Evolutionary conservation across 1,140 invertebrate species (phyloP).

Genomic region (Akabosia matsudoensis): DNA sequence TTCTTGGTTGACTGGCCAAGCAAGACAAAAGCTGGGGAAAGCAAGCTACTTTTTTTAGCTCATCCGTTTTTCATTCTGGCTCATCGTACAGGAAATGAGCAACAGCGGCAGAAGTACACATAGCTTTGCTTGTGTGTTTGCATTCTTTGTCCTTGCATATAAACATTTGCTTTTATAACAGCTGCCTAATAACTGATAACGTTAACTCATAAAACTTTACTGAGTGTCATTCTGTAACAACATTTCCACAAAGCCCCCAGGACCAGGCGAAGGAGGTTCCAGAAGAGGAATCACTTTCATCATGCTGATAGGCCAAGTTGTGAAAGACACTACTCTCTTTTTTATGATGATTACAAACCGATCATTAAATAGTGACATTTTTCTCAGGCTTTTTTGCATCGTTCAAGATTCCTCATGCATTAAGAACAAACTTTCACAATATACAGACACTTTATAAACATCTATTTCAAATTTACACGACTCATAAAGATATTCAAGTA

Average conservation of each 20-base stretch:
- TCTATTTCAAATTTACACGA: too few species aligned
- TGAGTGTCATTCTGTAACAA: background rate
- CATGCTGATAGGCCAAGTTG: background rate
- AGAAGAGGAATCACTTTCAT: background rate
- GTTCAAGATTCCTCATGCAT: too few species aligned
- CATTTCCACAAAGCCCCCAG: background rate
- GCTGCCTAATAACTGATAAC: too few species aligned
- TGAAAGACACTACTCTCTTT: background rate
- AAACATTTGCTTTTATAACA: too few species aligned
- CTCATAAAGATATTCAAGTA: too few species aligned
- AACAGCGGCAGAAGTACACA: background rate
- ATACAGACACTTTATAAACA: too few species aligned
- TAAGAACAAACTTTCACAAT: background rate
- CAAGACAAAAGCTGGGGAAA: background rate
- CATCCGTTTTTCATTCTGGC: background rate
- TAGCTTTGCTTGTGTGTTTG: too few species aligned
- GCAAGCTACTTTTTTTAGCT: background rate
- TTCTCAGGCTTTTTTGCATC: too few species aligned
- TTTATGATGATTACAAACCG: background rate
- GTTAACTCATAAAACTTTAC: background rate
- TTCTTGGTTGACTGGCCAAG: background rate
- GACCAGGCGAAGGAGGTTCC: background rate
- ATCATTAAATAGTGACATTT: background rate
- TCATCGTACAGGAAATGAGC: background rate
- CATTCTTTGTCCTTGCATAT: too few species aligned